Evolutionary conservation across 2,113 vertebrate species (phyloP), one percentile per base, ranked within the genome.

Genomic region (Laticauda laticaudata): DNA sequence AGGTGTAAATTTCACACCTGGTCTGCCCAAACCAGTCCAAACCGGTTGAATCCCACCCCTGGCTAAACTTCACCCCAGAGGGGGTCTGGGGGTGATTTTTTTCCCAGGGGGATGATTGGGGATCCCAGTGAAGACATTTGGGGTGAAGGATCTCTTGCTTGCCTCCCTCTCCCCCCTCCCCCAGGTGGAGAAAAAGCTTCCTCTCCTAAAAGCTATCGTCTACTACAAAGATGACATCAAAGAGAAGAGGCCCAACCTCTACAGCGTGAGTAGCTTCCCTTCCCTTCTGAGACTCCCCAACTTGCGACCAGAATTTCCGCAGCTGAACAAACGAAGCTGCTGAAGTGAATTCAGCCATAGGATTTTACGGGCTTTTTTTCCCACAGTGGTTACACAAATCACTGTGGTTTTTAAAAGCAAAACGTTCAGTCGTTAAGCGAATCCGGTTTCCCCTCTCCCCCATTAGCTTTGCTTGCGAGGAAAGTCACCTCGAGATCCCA

Each of bases 191-290:
- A 94, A 97, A 92, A 97, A 96, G 92, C 96, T 99, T 86, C 98
- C 98, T 64, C 97, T 98, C 86, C 91, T 99, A 91, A 99, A 99
- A 97, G 99, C 98, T 3, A 99, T 99, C 43, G 23, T 99, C 94
- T 98, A 98, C 92, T 99, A 99, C 94, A 98, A 97, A 95, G 97
- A 96, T 6, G 96, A 97, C 2, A 87, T 98, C 4, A 98, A 98
- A 88, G 97, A 98, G 94, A 98, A 97, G 93, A 96, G 90, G 29
- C 97, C 97, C 34, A 98, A 99, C 43, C 93, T 99, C 18, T 99
- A 99, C 96, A 97, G 98, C 0, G 99, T 99, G 92, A 98, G 98
- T 93, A 4, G 5, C 20, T n/a, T 24, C 10, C 43, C 10, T 20
- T 6, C 39, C 23, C 1, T 23, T 23, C 26, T 15, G 21, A 2